Conservation (phyloP, 1,140 invertebrate species). For the Akabosia matsudoensis region DNA sequence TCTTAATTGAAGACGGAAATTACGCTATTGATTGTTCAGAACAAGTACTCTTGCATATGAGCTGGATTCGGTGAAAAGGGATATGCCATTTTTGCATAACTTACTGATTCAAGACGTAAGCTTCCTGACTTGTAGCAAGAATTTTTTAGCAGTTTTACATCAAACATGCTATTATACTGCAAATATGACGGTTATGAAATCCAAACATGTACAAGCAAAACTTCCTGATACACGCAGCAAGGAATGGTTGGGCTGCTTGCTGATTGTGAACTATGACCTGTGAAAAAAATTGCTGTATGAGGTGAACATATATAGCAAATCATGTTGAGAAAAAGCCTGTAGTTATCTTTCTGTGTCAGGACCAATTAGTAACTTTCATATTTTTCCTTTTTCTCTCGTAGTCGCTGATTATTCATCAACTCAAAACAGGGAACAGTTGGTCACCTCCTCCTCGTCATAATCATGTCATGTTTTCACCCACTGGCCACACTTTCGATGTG, state of each 20-base stretch:
- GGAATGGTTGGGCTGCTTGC: too few relatives aligned
- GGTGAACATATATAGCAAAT: too few relatives aligned
- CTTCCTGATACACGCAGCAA: too few relatives aligned
- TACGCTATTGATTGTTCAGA: background rate
- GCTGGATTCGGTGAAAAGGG: background rate
- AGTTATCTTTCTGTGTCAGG: conserved; percentile 5
- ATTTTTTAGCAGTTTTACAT: too few relatives aligned
- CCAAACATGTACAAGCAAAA: too few relatives aligned
- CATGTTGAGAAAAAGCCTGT: background rate
- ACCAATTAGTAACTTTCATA: background rate
- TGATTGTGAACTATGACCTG: background rate
- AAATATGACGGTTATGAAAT: background rate
- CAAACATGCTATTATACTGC: background rate
- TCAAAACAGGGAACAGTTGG: background rate
- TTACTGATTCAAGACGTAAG: too few relatives aligned
- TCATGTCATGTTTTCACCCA: background rate
- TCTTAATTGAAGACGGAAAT: conserved; percentile 6
- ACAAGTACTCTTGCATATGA: background rate
- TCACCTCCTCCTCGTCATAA: background rate
- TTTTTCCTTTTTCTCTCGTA: background rate
- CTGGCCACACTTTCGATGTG: background rate
- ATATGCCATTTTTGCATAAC: too few relatives aligned
- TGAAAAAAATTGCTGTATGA: background rate
- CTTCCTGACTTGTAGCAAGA: too few relatives aligned
- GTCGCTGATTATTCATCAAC: background rate